A percentile compares a stretch with the other conserved stretches of the same genome.
Evolutionary conservation across 2,797 vertebrate species (phyloP).

Genomic region (Coilia nasus): DNA sequence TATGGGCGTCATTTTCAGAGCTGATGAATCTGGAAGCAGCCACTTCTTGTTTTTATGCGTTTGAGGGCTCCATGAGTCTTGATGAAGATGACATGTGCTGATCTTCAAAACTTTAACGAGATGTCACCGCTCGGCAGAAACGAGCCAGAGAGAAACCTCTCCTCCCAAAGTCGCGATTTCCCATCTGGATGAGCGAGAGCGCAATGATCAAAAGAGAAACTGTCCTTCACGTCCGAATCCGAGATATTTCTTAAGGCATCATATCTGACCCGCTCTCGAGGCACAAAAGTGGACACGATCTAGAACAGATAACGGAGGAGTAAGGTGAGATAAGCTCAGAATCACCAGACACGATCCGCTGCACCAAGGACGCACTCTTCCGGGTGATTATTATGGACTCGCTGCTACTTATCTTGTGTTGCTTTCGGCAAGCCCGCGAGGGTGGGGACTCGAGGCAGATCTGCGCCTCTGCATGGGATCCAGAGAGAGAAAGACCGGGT

Average conservation of each 20-base stretch:
- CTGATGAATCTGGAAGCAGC: slow-evolving; percentile 6
- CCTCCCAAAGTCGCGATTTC: background rate
- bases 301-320: background rate
- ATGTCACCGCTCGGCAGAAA: background rate
- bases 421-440: slow-evolving; percentile 24
- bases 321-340: background rate
- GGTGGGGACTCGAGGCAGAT: slow-evolving; percentile 22
- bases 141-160: background rate
- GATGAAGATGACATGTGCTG: background rate
- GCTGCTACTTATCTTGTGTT: slow-evolving; percentile 18
- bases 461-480: slow-evolving; percentile 24
- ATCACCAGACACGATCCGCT: slow-evolving; percentile 17
- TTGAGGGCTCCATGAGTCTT: slow-evolving; percentile 14
- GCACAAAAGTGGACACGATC: slow-evolving; percentile 8
- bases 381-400: slow-evolving; percentile 18
- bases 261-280: background rate
- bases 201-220: background rate
- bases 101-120: slow-evolving; percentile 19
- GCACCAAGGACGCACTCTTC: slow-evolving; percentile 13
- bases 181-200: background rate
- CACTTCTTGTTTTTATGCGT: background rate
- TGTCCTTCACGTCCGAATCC: background rate
- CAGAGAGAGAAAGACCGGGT: background rate
- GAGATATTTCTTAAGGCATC: background rate
- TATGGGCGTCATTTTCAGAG: slow-evolving; percentile 14